Percentiles rank a stretch among this genome's conserved stretches.
phyloP scores from a whole-genome alignment of 2,888 invertebrate genomes.

The Hemithea aestivaria region DNA sequence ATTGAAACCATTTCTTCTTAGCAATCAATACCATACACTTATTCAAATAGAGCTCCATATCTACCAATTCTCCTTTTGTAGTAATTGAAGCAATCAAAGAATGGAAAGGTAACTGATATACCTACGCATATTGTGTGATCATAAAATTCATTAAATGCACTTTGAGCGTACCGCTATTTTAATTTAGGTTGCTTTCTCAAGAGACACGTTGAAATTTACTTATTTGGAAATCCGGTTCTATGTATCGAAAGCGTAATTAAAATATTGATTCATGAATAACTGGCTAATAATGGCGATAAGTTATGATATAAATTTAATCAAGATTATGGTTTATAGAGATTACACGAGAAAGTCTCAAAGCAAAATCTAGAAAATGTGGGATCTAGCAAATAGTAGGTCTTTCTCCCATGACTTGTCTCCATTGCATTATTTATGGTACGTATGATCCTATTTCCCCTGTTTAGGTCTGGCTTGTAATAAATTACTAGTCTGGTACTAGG shows the following conservation, averaged over 20 bases:
- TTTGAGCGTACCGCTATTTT: constrained; percentile 44
- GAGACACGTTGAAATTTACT: constrained; percentile 31
- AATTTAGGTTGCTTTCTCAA: constrained; percentile 53
- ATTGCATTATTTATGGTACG: no score
- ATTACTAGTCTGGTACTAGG: background rate
- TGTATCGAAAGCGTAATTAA: constrained; percentile 25
- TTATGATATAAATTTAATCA: no score
- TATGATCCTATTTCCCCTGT: no score
- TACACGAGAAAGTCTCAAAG: no score
- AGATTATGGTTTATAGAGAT: no score
- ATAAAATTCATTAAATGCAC: constrained; percentile 42
- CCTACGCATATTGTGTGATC: constrained; percentile 21
- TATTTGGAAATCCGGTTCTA: constrained; percentile 27
- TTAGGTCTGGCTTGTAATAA: no score
- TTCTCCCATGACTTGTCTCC: no score
- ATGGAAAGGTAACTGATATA: constrained; percentile 31
- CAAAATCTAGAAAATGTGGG: no score
- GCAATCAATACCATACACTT: constrained; percentile 40
- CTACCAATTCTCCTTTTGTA: constrained; percentile 24
- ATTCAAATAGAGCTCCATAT: constrained; percentile 38
- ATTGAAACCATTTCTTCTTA: constrained; percentile 44
- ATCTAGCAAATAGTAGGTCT: no score
- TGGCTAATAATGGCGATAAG: no score
- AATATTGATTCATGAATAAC: constrained; percentile 26
- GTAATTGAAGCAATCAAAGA: constrained; percentile 37